Evolutionary conservation across 1,140 invertebrate genomes (phyloP), one percentile per base, ranked within the genome.

Genomic region (Oscheius sp.): DNA sequence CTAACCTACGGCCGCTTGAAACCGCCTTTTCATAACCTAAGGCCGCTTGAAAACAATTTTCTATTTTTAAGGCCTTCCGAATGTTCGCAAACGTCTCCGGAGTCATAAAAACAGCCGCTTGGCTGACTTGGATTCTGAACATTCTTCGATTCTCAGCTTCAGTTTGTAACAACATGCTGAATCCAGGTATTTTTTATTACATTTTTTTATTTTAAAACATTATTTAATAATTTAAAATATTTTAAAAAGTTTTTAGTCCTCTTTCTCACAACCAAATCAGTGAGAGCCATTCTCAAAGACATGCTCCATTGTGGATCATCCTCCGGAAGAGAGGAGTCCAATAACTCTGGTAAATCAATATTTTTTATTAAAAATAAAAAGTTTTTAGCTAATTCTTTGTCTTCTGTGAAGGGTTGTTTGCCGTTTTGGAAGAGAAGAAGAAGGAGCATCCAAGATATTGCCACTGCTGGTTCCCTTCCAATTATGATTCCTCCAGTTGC

Each of bases 141-240:
- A 55, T 55, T 26, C 23, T 55, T 4, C 49, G 49, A 7, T 55
- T 55, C 49, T 55, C 49, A 23, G 49, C 49, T 4, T 20, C 15
- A 20, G 49, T 55, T 26, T 55, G 49, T 26, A 55, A 55, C 49
- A 55, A 55, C 49, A 55, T 55, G 49, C 49, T 55, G 15, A 55
- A 55, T 23, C 49, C 49, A 55, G 28, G 49, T 23, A 55, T 7
- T 15, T 23, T 23, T 26, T 26, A 15, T 23, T 15, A 13, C 23
- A n/a, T n/a, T n/a, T n/a, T n/a, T n/a, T n/a, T 26, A 23, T 23
- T 13, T 23, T 23, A 7, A 20, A 7, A 55, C 7, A 55, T 26
- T 13, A 23, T 23, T 23, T 4, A 7, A 55, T n/a, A n/a, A n/a
- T n/a, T n/a, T n/a, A n/a, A n/a, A n/a, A n/a, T n/a, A n/a, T n/a